Evolutionary conservation across 2,113 vertebrate species (phyloP), one percentile per base, ranked within the genome.

Genomic region (Gracilinanus agilis): DNA sequence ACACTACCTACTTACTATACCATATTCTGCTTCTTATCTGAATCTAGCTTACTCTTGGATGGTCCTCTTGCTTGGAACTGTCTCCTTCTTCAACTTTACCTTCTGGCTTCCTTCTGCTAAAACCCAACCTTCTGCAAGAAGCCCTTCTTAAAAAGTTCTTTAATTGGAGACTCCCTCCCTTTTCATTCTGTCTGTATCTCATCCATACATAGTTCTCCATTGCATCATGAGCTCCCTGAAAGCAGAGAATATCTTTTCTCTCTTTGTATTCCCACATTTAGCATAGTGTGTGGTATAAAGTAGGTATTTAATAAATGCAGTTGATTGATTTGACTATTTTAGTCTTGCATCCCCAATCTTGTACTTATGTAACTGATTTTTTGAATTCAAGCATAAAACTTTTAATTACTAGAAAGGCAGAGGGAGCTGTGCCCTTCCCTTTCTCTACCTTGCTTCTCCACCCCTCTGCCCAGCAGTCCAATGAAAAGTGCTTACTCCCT

Each of bases 161-260:
- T 58, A 56, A 24, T 27, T 8, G 9, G 55, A 25, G 55, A 56
- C 55, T 24, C 2, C 24, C 55, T 5, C 24, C 55, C 6, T 56
- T 56, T 56, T 56, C 55, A 56, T 56, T 24, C 19, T 56, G 25
- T 58, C 56, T 58, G 10, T 58, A 58, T 58, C 56, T 56, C 27
- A 25, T 27, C 27, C 27, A 25, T 27, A 58, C 25, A 27, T 27
- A 27, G 56, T 27, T 10, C 56, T 25, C 56, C 25, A 58, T 27
- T 3, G 5, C 0, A 24, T 3, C 0, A 0, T 0, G 19, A 19
- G 27, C 10, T 6, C 19, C 53, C 12, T 0, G 40, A 93, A 19
- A 92, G 49, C 49, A 49, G 34, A 27, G 4, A 16, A 0, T 92
- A 91, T 24, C 54, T 8, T 23, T 9, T 55, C 67, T 56, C 13